Conservation (phyloP, 2,888 invertebrate genomes). For the Phyllotreta striolata region DNA sequence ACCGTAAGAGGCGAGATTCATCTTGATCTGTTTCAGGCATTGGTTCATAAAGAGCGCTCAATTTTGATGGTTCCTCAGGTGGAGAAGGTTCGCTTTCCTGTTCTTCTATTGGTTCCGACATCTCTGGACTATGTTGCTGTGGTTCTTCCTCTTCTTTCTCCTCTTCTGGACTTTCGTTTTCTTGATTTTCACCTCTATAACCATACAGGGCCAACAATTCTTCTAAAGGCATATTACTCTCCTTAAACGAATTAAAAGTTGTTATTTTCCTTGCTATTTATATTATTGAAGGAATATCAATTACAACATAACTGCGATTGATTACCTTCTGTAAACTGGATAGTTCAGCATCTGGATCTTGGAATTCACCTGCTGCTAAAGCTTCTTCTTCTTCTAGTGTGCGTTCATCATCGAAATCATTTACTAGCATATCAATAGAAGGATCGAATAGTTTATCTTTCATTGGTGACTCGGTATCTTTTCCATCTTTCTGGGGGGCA, state of each 20-base stretch:
- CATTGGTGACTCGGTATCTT: constrained; percentile 56
- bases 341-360: constrained; percentile 88
- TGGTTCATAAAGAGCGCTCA: constrained; percentile 66
- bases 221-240: constrained; percentile 96
- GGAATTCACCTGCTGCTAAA: constrained; percentile 83
- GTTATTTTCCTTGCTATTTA: neutral
- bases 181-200: constrained; percentile 61
- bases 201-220: constrained; percentile 91
- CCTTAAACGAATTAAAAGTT: constrained; percentile 61
- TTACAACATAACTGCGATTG: constrained; percentile 2
- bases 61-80: constrained; percentile 62
- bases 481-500: constrained; percentile 55
- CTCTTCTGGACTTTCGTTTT: constrained; percentile 57
- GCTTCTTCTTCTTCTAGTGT: constrained; percentile 98
- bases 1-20: constrained; percentile 65
- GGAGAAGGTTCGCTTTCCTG: constrained; percentile 55
- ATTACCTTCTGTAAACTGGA: constrained; percentile 83
- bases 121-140: constrained; percentile 58
- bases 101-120: constrained; percentile 62
- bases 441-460: constrained; percentile 83
- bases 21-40: constrained; percentile 60
- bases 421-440: constrained; percentile 94
- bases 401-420: constrained; percentile 97
- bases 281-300: constrained; percentile 3
- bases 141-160: constrained; percentile 62